A percentile compares a stretch with the other conserved stretches of the same genome.
These are phyloP conservation scores for Agapornis roseicollis DNA, from an alignment of 2,113 vertebrate species.

Conservation along the genomic window DNA sequence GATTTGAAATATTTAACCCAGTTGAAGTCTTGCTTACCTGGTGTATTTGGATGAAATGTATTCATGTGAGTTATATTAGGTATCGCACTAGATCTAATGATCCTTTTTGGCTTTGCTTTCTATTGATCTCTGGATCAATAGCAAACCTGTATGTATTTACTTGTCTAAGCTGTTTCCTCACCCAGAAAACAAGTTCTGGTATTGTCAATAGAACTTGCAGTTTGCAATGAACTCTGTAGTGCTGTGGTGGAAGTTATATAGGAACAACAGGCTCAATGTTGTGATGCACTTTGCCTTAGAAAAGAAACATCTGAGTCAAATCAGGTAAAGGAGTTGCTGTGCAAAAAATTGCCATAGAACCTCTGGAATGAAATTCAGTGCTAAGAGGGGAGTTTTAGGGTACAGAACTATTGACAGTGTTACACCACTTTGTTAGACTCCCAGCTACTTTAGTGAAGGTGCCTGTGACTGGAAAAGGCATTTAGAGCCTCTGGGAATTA, in stretches of 20 bases:
- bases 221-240: background rate
- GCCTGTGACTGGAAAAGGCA: background rate
- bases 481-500: background rate
- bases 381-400: background rate
- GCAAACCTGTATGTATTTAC: background rate
- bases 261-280: background rate
- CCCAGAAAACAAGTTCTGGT: background rate
- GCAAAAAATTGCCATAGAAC: background rate
- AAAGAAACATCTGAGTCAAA: background rate
- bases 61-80: background rate
- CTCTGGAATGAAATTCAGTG: background rate
- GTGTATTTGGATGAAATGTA: background rate
- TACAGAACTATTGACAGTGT: background rate
- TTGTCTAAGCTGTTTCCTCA: background rate
- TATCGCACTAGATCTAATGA: background rate
- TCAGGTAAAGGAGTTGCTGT: background rate
- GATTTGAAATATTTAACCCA: background rate
- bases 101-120: background rate
- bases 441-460: background rate
- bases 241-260: background rate
- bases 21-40: background rate
- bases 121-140: background rate
- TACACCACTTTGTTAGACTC: background rate
- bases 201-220: background rate
- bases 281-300: background rate